phyloP scores from a whole-genome alignment of 2,797 vertebrate genomes.

The Tauraco hartlaubi region DNA sequence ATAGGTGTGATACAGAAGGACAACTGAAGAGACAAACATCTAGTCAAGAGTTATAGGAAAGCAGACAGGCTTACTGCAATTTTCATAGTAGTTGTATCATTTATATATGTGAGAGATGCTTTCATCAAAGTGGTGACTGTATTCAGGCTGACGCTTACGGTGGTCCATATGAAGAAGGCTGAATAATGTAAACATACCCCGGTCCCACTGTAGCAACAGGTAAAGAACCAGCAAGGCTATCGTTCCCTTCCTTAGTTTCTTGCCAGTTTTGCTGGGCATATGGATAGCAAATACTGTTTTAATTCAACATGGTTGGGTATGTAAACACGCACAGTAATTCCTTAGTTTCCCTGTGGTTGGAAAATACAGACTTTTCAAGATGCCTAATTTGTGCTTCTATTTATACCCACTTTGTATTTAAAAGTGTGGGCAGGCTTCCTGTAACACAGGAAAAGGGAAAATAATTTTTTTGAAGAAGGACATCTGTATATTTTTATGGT shows the following conservation, averaged over 20 bases:
- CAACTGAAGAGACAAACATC: conserved; percentile 31
- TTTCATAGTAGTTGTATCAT: conserved; percentile 27
- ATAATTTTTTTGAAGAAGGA: conserved; percentile 52
- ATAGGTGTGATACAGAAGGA: conserved; percentile 35
- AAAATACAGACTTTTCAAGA: conserved; percentile 76
- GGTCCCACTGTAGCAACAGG: neutral
- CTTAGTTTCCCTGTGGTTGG: conserved; percentile 71
- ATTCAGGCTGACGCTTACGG: conserved; percentile 7
- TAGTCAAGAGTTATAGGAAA: conserved; percentile 6
- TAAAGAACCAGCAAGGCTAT: neutral
- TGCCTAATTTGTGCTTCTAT: conserved; percentile 78
- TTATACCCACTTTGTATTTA: conserved; percentile 79
- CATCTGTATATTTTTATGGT: conserved; percentile 73
- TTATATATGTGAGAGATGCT: conserved; percentile 4
- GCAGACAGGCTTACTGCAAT: conserved; percentile 36
- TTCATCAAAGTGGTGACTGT: neutral
- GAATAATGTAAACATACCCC: neutral
- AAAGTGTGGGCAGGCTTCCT: conserved; percentile 77
- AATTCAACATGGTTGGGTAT: neutral
- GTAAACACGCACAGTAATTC: conserved; percentile 47
- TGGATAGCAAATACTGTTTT: neutral
- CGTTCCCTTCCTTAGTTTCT: neutral
- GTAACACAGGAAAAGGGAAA: conserved; percentile 74
- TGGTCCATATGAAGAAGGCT: neutral
- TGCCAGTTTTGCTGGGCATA: neutral